Evolutionary conservation across 1,140 invertebrate species (phyloP).

Genomic region (Argopecten irradians): DNA sequence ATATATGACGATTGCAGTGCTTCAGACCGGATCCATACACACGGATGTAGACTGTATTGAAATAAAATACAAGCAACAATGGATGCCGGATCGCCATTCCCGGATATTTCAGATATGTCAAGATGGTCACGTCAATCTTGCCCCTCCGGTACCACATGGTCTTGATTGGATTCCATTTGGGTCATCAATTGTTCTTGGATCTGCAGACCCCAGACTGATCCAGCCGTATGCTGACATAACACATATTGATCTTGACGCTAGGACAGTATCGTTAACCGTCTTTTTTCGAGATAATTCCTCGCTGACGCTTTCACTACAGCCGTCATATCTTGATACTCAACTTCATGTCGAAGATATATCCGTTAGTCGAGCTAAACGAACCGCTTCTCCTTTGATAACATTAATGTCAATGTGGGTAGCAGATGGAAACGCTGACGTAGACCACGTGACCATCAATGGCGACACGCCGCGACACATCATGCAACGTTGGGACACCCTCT

Average conservation of each 20-base stretch:
- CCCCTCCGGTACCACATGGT: slow-evolving; percentile 61
- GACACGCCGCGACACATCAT: slow-evolving; percentile 38
- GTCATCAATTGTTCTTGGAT: slow-evolving; percentile 63
- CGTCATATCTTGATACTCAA: slow-evolving; percentile 49
- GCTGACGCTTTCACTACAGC: slow-evolving; percentile 43
- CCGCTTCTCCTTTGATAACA: slow-evolving; percentile 53
- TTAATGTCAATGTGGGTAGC: slow-evolving; percentile 65
- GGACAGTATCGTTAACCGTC: slow-evolving; percentile 45
- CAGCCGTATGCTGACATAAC: slow-evolving; percentile 57
- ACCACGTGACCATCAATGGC: slow-evolving; percentile 59
- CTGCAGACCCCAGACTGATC: slow-evolving; percentile 42
- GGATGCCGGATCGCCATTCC: slow-evolving; percentile 42
- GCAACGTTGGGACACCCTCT: slow-evolving; percentile 38
- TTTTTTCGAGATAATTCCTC: slow-evolving; percentile 53
- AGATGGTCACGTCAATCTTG: slow-evolving; percentile 60
- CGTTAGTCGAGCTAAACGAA: slow-evolving; percentile 25
- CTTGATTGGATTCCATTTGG: slow-evolving; percentile 69
- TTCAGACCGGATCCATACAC: slow-evolving; percentile 17
- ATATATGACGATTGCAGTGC: slow-evolving; percentile 49
- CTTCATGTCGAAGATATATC: slow-evolving; percentile 45
- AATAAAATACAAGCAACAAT: slow-evolving; percentile 51
- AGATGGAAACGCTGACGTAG: slow-evolving; percentile 62
- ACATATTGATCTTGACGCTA: slow-evolving; percentile 50
- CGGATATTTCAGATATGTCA: slow-evolving; percentile 66
- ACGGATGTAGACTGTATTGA: slow-evolving; percentile 48